These are phyloP conservation scores for Metopolophium dirhodum DNA, from an alignment of 1,140 invertebrate genomes.

Conservation along the genomic window DNA sequence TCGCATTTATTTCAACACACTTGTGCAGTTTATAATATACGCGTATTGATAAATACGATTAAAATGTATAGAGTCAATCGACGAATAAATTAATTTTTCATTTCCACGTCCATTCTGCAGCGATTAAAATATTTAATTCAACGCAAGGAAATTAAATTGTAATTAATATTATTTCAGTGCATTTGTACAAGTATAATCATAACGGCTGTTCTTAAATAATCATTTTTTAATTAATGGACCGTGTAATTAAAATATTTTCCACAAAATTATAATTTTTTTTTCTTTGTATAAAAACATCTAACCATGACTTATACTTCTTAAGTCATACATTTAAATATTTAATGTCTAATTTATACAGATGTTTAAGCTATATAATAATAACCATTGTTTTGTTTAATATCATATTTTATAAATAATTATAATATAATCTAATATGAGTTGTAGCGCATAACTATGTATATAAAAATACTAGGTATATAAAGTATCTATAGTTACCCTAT, in stretches of 20 bases:
- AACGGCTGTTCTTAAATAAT: background rate
- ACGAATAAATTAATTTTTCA: slow-evolving; percentile 7
- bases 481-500: background rate
- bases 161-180: slow-evolving; percentile 19
- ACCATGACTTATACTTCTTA: background rate
- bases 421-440: background rate
- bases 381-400: background rate
- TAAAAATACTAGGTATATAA: background rate
- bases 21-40: background rate
- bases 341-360: slow-evolving; percentile 5
- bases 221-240: slow-evolving; percentile 7
- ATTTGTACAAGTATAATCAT: background rate
- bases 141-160: background rate
- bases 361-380: background rate
- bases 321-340: slow-evolving; percentile 8
- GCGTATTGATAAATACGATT: background rate
- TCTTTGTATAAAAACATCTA: background rate
- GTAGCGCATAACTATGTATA: background rate
- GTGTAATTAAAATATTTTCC: background rate
- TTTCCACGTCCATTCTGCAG: background rate
- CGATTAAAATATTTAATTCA: background rate
- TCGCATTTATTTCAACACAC: background rate
- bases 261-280: background rate
- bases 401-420: background rate
- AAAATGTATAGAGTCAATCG: background rate